Percentiles rank a stretch among this genome's conserved stretches.
These are phyloP conservation scores for Sclerurus mexicanus DNA, from an alignment of 2,113 vertebrate species.

Conservation along the genomic window DNA sequence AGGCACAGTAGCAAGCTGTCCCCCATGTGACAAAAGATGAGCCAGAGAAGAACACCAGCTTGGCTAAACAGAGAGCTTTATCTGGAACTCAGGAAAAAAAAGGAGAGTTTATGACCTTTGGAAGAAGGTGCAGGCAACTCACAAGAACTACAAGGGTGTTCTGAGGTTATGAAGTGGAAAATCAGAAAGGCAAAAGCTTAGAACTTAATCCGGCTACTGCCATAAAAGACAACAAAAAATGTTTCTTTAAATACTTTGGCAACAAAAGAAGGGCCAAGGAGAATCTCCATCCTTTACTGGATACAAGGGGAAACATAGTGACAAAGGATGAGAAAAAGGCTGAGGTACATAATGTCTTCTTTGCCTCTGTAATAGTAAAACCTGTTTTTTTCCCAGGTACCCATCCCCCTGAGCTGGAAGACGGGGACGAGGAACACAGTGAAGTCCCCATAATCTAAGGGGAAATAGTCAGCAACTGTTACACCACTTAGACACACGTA, in stretches of 20 bases:
- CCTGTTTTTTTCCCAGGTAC: fast-evolving
- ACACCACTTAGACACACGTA: background rate
- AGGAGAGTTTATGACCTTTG: background rate
- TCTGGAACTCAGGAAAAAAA: background rate
- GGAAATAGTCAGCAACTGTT: background rate
- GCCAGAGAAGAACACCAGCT: background rate
- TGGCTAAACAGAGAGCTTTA: background rate
- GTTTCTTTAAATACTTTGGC: background rate
- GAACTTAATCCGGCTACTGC: background rate
- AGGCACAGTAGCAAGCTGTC: background rate
- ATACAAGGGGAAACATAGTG: no score
- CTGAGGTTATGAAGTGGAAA: background rate
- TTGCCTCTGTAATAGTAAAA: background rate
- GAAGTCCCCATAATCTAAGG: background rate
- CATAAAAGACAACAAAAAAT: background rate
- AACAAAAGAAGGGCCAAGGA: background rate
- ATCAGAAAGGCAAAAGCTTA: background rate
- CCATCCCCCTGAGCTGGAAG: background rate
- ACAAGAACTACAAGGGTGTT: background rate
- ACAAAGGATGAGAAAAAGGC: background rate
- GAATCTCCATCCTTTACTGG: background rate
- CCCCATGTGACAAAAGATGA: background rate
- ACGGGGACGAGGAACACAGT: background rate
- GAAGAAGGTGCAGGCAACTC: background rate
- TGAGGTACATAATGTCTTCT: background rate